Base-by-base conservation (phyloP, 2,797 vertebrate species). In the Lutjanus argentimaculatus region DNA sequence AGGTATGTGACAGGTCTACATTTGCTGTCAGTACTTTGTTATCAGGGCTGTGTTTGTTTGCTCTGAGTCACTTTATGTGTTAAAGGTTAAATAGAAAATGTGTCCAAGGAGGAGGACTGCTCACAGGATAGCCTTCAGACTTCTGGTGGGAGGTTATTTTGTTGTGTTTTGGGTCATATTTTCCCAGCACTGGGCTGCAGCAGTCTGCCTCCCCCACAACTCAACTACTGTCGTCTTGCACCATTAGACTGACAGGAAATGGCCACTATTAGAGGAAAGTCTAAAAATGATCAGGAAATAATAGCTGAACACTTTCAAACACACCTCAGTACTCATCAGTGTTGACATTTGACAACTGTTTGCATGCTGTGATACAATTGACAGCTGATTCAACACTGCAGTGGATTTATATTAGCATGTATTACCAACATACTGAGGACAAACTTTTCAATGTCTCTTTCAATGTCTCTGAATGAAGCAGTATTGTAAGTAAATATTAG, bases 21-120 rank as follows among this genome's bases (percentile, higher is more conserved):
- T 3, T 12, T 22, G 40, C 49, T 85, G 75, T 80, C 80, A 65
- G 19, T 30, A 2, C 45, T 73, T 65, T 75, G 70, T 80, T 91
- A 90, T 92, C 91, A 75, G 84, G 65, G 64, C 59, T 67, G 49
- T 68, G 75, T 17, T 75, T 1, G 30, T 85, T 84, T 77, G 69
- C 36, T 77, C 7, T 80, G 67, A 84, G 67, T 89, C 75, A 84
- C 22, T 83, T n/a, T 57, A 46, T 82, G 78, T 90, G 77, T 76
- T 53, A 82, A 91, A 85, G 87, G 87, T 89, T 52, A 77, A 83
- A 66, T 21, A 64, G 36, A 11, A 67, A 59, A 72, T 49, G 17
- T 46, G 13, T 66, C 56, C 49, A 21, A 30, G 72, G 43, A 73
- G 69, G 64, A 71, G 6, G 21, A 15, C 4, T 58, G 56, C 12